Base-by-base conservation (phyloP, 2,797 vertebrate genomes). In the Malacoctenus gilli region DNA sequence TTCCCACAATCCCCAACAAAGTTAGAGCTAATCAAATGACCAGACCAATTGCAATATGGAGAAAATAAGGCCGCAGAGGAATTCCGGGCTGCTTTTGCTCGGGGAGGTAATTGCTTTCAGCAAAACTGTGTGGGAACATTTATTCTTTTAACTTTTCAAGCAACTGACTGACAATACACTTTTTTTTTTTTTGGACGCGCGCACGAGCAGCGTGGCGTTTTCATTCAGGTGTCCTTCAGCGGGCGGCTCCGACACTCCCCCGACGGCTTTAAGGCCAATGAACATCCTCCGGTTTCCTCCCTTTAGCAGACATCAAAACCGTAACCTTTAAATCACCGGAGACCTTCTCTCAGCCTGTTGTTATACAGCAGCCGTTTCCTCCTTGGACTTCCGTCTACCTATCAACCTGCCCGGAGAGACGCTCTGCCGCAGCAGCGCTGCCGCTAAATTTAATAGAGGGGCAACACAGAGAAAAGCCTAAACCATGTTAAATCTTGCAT, bases 271-370 rank as follows among this genome's bases (percentile, higher is more conserved):
- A 60, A 59, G 35, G 41, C 41, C 62, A 62, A 51, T 59, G 23
- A 75, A 76, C 75, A 50, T 50, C 18, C 59, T 67, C 53, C 39
- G 25, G 47, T 85, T 82, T 77, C 74, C 68, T 71, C 63, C 49
- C 61, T 63, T 79, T 75, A 68, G 59, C 50, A 63, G 49, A 42
- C 78, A 65, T 82, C 75, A 75, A 69, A 83, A 54, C 38, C 21
- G 15, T 74, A 79, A 82, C 81, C 83, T 86, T 84, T 68, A 72
- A 85, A 77, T 75, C 80, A 55, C 69, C 48, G 41, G 73, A 75
- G 77, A 81, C 41, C 50, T 41, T 61, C 41, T 57, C 21, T 59
- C 62, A 63, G 44, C 60, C 60, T 43, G 47, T 61, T 76, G 64
- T 74, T 72, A 81, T 65, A 77, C 58, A 51, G 59, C 40, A 67